Evolutionary conservation across 2,797 vertebrate genomes (phyloP).

Genomic region (Platalea minor): DNA sequence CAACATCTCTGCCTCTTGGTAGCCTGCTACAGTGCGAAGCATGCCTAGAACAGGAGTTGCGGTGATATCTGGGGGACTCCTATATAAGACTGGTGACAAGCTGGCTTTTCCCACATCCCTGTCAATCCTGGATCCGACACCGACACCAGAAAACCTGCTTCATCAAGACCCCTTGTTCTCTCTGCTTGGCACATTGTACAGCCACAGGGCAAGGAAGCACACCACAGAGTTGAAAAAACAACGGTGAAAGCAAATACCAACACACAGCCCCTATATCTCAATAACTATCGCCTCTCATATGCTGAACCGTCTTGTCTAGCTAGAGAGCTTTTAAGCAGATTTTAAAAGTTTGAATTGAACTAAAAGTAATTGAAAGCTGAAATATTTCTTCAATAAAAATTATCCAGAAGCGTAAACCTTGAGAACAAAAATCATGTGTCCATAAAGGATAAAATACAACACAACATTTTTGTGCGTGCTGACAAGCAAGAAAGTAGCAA

Average conservation of each 20-base stretch:
- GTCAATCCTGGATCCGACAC: not conserved
- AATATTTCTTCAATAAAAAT: not conserved
- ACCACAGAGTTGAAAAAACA: not conserved
- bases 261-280: not conserved
- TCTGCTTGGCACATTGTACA: not conserved
- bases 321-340: not conserved
- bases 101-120: not conserved
- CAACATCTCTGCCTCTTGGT: not conserved
- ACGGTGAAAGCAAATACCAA: not conserved
- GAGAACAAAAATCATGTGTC: not conserved
- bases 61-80: not conserved
- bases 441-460: not conserved
- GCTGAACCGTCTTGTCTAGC: not conserved
- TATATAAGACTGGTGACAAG: not conserved
- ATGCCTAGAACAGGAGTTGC: not conserved
- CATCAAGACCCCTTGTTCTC: not conserved
- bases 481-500: not conserved
- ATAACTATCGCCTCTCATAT: not conserved
- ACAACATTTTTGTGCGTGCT: not conserved
- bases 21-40: not conserved
- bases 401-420: not conserved
- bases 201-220: not conserved
- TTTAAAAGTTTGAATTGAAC: not conserved
- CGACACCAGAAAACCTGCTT: accelerated
- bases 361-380: not conserved